Conservation (phyloP, 1,140 invertebrate species). For the Cardiocondyla obscurior region DNA sequence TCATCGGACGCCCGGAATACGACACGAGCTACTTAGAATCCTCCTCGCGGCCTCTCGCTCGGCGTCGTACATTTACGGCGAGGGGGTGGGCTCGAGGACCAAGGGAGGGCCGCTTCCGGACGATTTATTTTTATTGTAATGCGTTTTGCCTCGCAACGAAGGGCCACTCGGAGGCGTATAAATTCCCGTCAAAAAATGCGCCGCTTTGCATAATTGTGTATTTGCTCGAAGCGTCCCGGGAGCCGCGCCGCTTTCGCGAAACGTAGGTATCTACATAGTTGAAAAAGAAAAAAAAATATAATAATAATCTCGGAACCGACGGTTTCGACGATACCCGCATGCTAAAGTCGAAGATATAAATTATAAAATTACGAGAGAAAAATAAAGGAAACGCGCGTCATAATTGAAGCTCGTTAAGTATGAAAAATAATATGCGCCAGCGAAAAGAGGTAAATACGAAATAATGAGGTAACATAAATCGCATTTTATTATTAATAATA, state of each 20-base stretch:
- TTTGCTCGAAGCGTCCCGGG: not conserved
- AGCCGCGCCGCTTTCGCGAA: not conserved
- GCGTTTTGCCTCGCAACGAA: not conserved
- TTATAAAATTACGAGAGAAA: not conserved
- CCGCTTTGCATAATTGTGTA: slow-evolving; percentile 48
- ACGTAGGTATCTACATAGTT: not conserved
- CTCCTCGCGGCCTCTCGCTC: slow-evolving; percentile 3
- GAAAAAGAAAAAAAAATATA: not conserved
- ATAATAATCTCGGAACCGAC: not conserved
- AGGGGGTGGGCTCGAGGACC: not conserved
- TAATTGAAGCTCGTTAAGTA: not conserved
- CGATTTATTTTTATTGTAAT: slow-evolving; percentile 54
- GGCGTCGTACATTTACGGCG: slow-evolving; percentile 17
- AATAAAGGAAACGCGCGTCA: not conserved
- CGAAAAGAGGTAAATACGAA: not conserved
- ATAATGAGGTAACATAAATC: slow-evolving; percentile 12
- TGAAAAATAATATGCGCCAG: not conserved
- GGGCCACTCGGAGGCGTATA: slow-evolving; percentile 5
- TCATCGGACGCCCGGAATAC: slow-evolving; percentile 20
- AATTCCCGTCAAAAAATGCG: slow-evolving; percentile 41
- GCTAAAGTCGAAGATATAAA: not conserved
- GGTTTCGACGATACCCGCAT: not conserved
- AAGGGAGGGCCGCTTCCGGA: slow-evolving; percentile 10
- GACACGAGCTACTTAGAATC: slow-evolving; percentile 25
- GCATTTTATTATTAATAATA: not conserved